A percentile compares a stretch with the other conserved stretches of the same genome.
Conservation (phyloP, 2,113 vertebrate species). For the Aptenodytes patagonicus region DNA sequence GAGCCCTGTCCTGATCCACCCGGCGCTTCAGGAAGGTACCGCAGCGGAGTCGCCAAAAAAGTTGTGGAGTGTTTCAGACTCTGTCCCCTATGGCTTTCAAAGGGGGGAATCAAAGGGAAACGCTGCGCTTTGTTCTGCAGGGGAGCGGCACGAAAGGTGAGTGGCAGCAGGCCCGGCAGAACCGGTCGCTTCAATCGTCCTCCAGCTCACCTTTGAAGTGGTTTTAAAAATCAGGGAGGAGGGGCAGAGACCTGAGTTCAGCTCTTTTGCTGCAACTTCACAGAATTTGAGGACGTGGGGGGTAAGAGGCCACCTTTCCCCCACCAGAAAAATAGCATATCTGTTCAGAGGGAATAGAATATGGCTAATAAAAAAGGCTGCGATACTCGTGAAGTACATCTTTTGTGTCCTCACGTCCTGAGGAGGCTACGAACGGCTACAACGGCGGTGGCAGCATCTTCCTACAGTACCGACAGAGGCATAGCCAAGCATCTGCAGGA, state of each 20-base stretch:
- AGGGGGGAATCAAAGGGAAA: slow-evolving; percentile 43
- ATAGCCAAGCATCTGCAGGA: rapidly evolving
- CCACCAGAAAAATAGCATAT: background rate
- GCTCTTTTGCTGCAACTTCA: slow-evolving; percentile 26
- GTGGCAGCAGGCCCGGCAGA: background rate
- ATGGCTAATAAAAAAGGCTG: background rate
- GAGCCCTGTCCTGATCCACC: background rate
- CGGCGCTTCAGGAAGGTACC: background rate
- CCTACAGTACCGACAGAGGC: rapidly evolving
- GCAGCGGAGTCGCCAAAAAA: background rate
- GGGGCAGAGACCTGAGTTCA: slow-evolving; percentile 12
- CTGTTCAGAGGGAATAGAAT: background rate
- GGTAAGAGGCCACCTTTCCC: background rate
- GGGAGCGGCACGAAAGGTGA: slow-evolving; percentile 41
- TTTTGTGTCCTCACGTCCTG: background rate
- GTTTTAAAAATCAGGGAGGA: slow-evolving; percentile 50
- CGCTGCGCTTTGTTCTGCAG: slow-evolving; percentile 3
- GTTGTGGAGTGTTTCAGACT: background rate
- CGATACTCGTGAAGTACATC: background rate
- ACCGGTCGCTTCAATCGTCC: slow-evolving; percentile 9
- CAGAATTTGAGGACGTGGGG: background rate
- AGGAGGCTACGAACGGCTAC: background rate
- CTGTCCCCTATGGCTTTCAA: slow-evolving; percentile 30
- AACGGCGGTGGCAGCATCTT: background rate
- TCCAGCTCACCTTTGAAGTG: slow-evolving; percentile 49